Conservation (phyloP, 2,888 invertebrate genomes). For the Incurvaria masculella region DNA sequence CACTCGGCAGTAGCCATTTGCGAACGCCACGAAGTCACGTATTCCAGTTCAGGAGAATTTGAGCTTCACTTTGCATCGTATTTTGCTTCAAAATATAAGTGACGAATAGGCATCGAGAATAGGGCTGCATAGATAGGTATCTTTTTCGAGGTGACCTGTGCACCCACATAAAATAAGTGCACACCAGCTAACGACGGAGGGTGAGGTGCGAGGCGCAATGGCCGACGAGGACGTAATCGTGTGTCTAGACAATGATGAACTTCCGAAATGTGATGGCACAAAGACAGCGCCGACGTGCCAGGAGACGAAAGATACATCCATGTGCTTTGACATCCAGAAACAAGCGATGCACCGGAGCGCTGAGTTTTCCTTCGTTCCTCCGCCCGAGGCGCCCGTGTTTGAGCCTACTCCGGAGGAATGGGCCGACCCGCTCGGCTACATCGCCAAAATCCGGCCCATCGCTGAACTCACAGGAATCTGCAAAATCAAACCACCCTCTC, state of each 20-base stretch:
- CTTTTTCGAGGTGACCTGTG: too few species aligned
- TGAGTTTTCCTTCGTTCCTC: slow-evolving; percentile 50
- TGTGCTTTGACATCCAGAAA: slow-evolving; percentile 36
- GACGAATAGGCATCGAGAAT: too few species aligned
- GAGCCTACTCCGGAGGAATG: slow-evolving; percentile 71
- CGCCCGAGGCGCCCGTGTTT: slow-evolving; percentile 68
- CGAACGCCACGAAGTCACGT: background rate
- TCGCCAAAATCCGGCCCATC: slow-evolving; percentile 68
- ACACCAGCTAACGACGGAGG: too few species aligned
- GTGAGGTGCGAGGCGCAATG: background rate
- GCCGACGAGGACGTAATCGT: background rate
- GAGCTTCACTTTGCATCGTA: background rate
- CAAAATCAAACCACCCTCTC: slow-evolving; percentile 71
- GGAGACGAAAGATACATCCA: background rate
- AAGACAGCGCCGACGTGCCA: too few species aligned
- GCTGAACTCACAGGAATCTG: slow-evolving; percentile 73
- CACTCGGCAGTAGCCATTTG: background rate
- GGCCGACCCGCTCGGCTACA: slow-evolving; percentile 68
- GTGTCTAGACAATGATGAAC: too few species aligned
- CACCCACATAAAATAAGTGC: too few species aligned
- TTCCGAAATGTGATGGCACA: too few species aligned
- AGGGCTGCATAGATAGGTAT: too few species aligned
- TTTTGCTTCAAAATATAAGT: too few species aligned
- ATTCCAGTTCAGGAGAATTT: background rate
- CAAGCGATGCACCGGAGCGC: slow-evolving; percentile 53